Conservation (phyloP, 2,888 invertebrate species). For the Schizaphis graminum region DNA sequence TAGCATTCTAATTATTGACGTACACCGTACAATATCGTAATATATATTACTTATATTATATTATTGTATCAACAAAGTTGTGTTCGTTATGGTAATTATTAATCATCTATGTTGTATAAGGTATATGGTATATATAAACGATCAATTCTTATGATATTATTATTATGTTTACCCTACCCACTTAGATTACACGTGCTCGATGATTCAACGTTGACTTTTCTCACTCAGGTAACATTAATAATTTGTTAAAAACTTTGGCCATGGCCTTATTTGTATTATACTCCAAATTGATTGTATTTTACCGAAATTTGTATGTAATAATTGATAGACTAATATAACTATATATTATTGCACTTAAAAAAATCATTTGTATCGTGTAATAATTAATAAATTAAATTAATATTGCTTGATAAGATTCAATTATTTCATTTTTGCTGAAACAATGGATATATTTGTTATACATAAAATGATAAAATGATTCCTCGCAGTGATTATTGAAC, state of each 20-base stretch:
- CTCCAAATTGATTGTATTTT: background rate
- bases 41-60: background rate
- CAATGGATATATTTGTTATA: background rate
- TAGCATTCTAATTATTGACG: background rate
- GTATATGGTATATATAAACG: background rate
- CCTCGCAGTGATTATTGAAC: background rate
- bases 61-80: background rate
- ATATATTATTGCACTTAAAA: background rate
- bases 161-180: background rate
- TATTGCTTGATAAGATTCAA: background rate
- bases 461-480: background rate
- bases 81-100: background rate
- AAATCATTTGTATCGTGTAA: background rate
- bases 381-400: background rate
- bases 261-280: background rate
- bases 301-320: background rate
- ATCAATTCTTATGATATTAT: background rate
- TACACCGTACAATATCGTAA: background rate
- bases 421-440: background rate
- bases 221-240: background rate
- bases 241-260: background rate
- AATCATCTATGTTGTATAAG: background rate
- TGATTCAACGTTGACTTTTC: background rate
- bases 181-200: background rate
- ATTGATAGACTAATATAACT: background rate